These are phyloP conservation scores for Pangasius djambal DNA, from an alignment of 2,797 vertebrate genomes.

Conservation along the genomic window DNA sequence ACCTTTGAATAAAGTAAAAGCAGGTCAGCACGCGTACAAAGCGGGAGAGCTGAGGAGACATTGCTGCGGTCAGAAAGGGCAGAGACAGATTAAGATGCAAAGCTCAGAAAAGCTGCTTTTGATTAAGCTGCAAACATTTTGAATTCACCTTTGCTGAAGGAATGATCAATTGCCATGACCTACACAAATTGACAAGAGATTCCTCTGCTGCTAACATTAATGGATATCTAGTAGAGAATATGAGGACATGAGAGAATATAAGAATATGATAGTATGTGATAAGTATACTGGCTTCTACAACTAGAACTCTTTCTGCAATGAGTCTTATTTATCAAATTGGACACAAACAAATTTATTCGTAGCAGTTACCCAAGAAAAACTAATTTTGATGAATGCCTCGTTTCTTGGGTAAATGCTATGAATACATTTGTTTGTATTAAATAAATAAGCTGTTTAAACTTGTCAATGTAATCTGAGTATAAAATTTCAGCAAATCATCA, in stretches of 20 bases:
- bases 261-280: neutral
- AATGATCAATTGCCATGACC: neutral
- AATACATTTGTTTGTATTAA: too few species aligned
- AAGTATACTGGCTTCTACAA: neutral
- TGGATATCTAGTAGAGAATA: neutral
- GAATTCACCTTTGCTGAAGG: neutral
- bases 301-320: neutral
- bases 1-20: constrained; percentile 48
- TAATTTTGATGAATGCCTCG: too few species aligned
- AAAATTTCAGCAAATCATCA: too few species aligned
- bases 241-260: neutral
- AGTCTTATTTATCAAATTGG: neutral
- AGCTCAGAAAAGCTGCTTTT: neutral
- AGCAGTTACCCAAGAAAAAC: neutral
- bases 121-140: neutral
- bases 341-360: neutral
- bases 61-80: constrained; percentile 39
- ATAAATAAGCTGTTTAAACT: too few species aligned
- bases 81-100: constrained; percentile 40
- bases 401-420: too few species aligned
- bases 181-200: neutral
- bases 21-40: constrained; percentile 30
- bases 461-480: too few species aligned
- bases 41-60: neutral
- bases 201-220: neutral